Evolutionary conservation across 2,797 vertebrate species (phyloP), one percentile per base, ranked within the genome.

Genomic region (Arrhamphus sclerolepis): DNA sequence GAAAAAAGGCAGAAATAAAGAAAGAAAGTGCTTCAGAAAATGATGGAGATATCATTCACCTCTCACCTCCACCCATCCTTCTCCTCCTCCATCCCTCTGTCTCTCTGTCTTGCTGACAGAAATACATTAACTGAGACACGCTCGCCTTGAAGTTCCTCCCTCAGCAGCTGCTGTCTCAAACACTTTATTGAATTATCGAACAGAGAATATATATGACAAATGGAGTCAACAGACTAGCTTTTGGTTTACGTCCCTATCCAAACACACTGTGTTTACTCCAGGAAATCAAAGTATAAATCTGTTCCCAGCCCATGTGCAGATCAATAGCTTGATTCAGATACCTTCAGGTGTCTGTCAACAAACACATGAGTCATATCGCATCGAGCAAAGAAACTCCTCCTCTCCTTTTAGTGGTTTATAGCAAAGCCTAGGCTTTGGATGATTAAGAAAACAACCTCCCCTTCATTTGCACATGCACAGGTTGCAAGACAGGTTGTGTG

Each of bases 161-260:
- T 85, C 83, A 80, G 86, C 90, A 86, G 83, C 77, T 76, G 81
- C 87, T 84, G 85, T 89, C 87, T 86, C 83, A 83, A 82, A 84
- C 84, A 86, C 83, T 89, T 89, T 91, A 90, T 90, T 88, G 89
- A 90, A 86, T 90, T 91, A 89, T 91, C 61, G 87, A 89, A 80
- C 80, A 75, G 77, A 82, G 87, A 84, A 85, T 86, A 87, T 91
- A 89, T 87, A 90, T 92, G 89, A 89, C 87, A 86, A 89, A 91
- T 88, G 81, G 85, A 89, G 86, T 86, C 87, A 87, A 86, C 89
- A 87, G 86, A 70, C 86, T 62, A 65, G 83, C 77, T 84, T 83
- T 80, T 85, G 85, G 81, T 90, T 87, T 89, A 86, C 84, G 89
- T 89, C 77, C 81, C 64, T 84, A 77, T 84, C 83, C 80, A 89